phyloP scores from a whole-genome alignment of 2,113 vertebrate species.

The Seriola aureovittata region DNA sequence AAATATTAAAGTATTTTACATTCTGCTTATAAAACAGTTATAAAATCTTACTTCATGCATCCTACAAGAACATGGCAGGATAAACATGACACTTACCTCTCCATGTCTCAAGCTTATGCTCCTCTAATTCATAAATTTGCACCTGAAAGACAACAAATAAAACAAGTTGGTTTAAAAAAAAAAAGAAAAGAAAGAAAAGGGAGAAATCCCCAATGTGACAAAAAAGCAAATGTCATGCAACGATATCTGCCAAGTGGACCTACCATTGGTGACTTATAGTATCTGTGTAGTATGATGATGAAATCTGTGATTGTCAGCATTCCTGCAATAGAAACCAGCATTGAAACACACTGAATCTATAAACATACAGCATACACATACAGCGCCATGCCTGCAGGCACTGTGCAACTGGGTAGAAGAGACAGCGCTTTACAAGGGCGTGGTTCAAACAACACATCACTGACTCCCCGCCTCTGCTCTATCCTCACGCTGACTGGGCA shows the following conservation, averaged over 20 bases:
- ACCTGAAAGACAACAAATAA: slow-evolving; percentile 85
- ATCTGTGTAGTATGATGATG: slow-evolving; percentile 99
- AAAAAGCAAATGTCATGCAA: neutral
- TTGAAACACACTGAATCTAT: slow-evolving; percentile 12
- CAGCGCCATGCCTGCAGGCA: slow-evolving; percentile 9
- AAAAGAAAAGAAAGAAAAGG: neutral
- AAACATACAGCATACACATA: neutral
- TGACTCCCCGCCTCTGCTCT: slow-evolving; percentile 10
- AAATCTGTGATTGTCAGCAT: slow-evolving; percentile 99
- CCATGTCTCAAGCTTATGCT: slow-evolving; percentile 99
- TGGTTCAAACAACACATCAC: slow-evolving; percentile 50
- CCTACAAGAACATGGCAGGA: neutral
- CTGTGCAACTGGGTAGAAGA: slow-evolving; percentile 21
- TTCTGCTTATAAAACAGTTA: neutral
- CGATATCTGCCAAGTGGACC: slow-evolving; percentile 12
- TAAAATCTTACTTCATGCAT: neutral
- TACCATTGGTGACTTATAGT: slow-evolving; percentile 99
- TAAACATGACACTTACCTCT: slow-evolving; percentile 85
- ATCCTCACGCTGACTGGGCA: slow-evolving; percentile 48
- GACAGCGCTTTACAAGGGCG: slow-evolving; percentile 35
- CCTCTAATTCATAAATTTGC: slow-evolving; percentile 98
- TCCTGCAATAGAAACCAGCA: slow-evolving; percentile 82
- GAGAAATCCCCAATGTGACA: neutral
- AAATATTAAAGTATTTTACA: neutral
- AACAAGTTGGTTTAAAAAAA: no score